These are phyloP conservation scores for Bemisia tabaci DNA, from an alignment of 1,140 invertebrate genomes.

Conservation along the genomic window DNA sequence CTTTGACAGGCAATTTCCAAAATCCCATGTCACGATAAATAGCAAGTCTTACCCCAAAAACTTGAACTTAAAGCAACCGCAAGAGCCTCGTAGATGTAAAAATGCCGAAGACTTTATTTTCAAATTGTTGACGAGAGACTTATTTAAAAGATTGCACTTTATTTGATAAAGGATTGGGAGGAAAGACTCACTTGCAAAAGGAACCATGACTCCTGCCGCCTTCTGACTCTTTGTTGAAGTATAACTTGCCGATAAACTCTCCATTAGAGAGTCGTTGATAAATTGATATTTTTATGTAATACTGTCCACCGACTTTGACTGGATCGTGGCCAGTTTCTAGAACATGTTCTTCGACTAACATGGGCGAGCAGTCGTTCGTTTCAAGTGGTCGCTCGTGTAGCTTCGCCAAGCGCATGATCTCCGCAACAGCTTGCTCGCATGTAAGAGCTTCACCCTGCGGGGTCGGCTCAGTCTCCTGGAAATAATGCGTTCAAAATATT, in stretches of 20 bases:
- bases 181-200: constrained; percentile 57
- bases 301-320: constrained; percentile 37
- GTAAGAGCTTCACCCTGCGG: background rate
- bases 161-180: no score
- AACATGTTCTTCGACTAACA: constrained; percentile 75
- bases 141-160: no score
- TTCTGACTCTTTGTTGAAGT: constrained; percentile 73
- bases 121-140: no score
- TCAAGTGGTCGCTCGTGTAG: constrained; percentile 49
- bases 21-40: no score
- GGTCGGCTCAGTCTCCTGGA: constrained; percentile 3
- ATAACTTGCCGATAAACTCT: constrained; percentile 76
- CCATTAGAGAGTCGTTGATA: constrained; percentile 71
- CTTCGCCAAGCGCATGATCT: constrained; percentile 37
- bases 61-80: no score
- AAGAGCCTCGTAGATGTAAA: no score
- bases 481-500: background rate
- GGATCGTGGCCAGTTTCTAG: constrained; percentile 57
- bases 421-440: constrained; percentile 22
- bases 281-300: constrained; percentile 75
- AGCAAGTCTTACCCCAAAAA: no score
- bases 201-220: constrained; percentile 62
- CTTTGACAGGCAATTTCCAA: no score
- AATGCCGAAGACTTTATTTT: no score
- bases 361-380: constrained; percentile 61